phyloP scores from a whole-genome alignment of 2,113 vertebrate species.

The human (Homo sapiens) region DNA sequence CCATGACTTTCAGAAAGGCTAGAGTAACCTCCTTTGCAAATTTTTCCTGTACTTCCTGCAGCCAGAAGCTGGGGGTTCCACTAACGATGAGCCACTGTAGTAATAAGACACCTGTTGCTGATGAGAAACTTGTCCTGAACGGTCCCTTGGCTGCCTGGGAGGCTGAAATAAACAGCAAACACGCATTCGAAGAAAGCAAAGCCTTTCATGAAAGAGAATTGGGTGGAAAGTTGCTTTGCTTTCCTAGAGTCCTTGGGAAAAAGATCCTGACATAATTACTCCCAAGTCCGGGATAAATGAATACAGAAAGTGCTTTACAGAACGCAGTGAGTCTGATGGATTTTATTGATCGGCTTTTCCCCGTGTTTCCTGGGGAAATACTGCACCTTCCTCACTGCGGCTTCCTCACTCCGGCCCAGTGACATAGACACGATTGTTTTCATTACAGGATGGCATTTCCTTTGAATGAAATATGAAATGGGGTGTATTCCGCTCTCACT shows the following conservation, averaged over 20 bases:
- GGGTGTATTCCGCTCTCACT: constrained; percentile 8
- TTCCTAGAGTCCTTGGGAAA: constrained; percentile 52
- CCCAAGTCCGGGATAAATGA: not conserved
- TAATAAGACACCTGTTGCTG: not conserved
- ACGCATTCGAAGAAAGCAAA: not conserved
- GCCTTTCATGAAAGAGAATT: not conserved
- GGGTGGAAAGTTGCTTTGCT: constrained; percentile 11
- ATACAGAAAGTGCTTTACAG: not conserved
- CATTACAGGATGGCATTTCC: constrained; percentile 46
- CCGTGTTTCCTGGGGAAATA: constrained; percentile 30
- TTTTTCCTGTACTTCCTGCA: not conserved
- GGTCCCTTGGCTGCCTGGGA: not conserved
- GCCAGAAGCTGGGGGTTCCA: not conserved
- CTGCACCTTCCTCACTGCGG: not conserved
- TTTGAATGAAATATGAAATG: constrained; percentile 12
- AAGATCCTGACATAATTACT: not conserved
- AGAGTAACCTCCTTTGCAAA: not conserved
- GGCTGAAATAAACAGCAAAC: not conserved
- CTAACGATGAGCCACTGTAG: not conserved
- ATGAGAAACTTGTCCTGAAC: not conserved
- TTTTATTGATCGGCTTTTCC: constrained; percentile 38
- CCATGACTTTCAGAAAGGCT: not conserved
- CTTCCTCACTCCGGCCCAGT: not conserved
- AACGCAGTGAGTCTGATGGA: not conserved
- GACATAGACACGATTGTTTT: not conserved